Evolutionary conservation across 2,797 vertebrate species (phyloP), one percentile per base, ranked within the genome.

Genomic region (Geotria australis): DNA sequence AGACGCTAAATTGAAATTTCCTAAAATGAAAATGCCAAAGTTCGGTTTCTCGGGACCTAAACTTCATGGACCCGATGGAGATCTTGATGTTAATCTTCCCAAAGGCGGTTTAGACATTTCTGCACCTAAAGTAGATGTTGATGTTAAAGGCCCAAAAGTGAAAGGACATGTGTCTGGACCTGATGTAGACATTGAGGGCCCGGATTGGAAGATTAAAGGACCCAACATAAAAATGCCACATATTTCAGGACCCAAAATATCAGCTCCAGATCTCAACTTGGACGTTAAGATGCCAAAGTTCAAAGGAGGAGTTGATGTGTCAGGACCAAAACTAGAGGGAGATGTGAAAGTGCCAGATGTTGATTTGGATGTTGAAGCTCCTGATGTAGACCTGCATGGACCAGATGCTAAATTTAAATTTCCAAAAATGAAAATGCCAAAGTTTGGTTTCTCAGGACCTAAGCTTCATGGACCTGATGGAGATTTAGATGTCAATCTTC

Each of bases 201-300:
- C 57, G 56, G 64, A 63, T 3, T 15, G 64, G 2, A 66, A 55
- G 56, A 61, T 38, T 64, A 69, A 66, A 60, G 68, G 74, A 64
- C 68, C 71, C 61, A 73, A 66, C 61, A 8, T 10, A 3, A 2
- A 10, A n/a, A 3, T 5, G 3, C 48, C 5, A 3, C 8, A 2
- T 46, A 10, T 46, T 10, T 1, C 2, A 1, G 2, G 1, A 3
- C 3, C 46, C 10, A 57, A 57, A 46, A 14, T 59, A n/a, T n/a
- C n/a, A n/a, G n/a, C n/a, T n/a, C n/a, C n/a, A n/a, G n/a, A n/a
- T n/a, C n/a, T n/a, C n/a, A n/a, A n/a, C n/a, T n/a, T n/a, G n/a
- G n/a, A n/a, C n/a, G n/a, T n/a, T n/a, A n/a, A n/a, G 38, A 38
- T 38, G 24, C 24, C 24, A 38, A 38, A 38, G 38, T 38, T 38